Evolutionary conservation across 1,140 invertebrate species (phyloP).

Genomic region (Lethocerus indicus): DNA sequence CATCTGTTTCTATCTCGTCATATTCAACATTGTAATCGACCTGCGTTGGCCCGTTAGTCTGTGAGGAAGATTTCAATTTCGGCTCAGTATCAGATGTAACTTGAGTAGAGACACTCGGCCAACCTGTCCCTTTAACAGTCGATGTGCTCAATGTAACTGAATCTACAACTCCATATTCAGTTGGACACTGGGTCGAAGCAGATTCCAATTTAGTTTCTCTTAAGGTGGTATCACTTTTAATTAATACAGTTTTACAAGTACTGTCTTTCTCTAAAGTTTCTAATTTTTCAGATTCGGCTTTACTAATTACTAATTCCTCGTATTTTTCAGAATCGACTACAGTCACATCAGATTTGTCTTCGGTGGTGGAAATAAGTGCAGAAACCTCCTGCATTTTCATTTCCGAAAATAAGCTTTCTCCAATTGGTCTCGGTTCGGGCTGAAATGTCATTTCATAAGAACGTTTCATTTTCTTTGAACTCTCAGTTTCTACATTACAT

Average conservation of each 20-base stretch:
- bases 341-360: too few relatives aligned
- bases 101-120: slow-evolving; percentile 32
- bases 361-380: too few relatives aligned
- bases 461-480: slow-evolving; percentile 47
- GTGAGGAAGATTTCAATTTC: slow-evolving; percentile 17
- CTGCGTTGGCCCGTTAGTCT: slow-evolving; percentile 36
- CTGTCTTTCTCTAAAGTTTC: too few relatives aligned
- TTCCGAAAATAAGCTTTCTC: not conserved
- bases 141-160: slow-evolving; percentile 36
- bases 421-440: slow-evolving; percentile 36
- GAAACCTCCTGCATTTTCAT: slow-evolving; percentile 18
- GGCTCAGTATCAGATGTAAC: slow-evolving; percentile 29
- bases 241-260: too few relatives aligned
- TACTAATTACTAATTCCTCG: too few relatives aligned
- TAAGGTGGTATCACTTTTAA: too few relatives aligned
- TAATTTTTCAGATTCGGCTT: too few relatives aligned
- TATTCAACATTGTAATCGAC: slow-evolving; percentile 31
- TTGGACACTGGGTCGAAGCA: slow-evolving; percentile 20
- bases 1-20: slow-evolving; percentile 25
- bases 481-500: slow-evolving; percentile 8
- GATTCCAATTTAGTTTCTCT: slow-evolving; percentile 19
- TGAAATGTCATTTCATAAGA: slow-evolving; percentile 82
- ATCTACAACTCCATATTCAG: slow-evolving; percentile 21
- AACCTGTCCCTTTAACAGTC: slow-evolving; percentile 27
- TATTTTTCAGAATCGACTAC: too few relatives aligned